These are phyloP conservation scores for Medauroidea extradentata DNA, from an alignment of 1,140 invertebrate genomes.

Conservation along the genomic window DNA sequence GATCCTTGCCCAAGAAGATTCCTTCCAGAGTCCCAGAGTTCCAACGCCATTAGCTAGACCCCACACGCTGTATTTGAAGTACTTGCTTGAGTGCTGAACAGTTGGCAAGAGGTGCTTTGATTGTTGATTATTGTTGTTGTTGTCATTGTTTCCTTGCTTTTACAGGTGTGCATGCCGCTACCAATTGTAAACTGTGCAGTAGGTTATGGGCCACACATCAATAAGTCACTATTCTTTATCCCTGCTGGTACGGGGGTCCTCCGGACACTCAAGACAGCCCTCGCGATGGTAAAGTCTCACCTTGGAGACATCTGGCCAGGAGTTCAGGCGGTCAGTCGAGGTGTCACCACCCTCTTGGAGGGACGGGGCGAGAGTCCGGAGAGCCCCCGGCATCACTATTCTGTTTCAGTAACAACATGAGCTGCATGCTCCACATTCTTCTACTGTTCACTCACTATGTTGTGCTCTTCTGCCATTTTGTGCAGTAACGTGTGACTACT, in stretches of 20 bases:
- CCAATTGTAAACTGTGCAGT: conserved; percentile 16
- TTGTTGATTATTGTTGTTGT: conserved; percentile 23
- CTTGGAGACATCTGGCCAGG: too few relatives aligned
- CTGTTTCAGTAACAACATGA: conserved; percentile 23
- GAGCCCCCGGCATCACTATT: conserved; percentile 5
- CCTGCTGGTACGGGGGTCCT: conserved; percentile 13
- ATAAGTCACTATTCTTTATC: conserved; percentile 12
- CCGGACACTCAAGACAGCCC: background rate
- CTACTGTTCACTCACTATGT: conserved; percentile 17
- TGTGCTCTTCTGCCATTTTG: conserved; percentile 16
- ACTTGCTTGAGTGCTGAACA: conserved; percentile 23
- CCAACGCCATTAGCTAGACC: conserved; percentile 12
- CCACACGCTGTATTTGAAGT: conserved; percentile 19
- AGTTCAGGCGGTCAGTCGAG: too few relatives aligned
- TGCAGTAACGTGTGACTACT: conserved; percentile 14
- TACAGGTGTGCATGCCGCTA: conserved; percentile 26
- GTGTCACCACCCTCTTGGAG: too few relatives aligned
- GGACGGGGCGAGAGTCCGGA: background rate
- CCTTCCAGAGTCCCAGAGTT: background rate
- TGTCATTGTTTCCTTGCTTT: conserved; percentile 24
- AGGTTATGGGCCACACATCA: conserved; percentile 21
- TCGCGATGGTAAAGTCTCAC: too few relatives aligned
- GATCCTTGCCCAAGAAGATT: too few relatives aligned
- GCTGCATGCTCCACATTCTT: conserved; percentile 21
- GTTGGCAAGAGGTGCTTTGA: conserved; percentile 22